Evolutionary conservation across 2,797 vertebrate genomes (phyloP).

Genomic region (Myotis planiceps): DNA sequence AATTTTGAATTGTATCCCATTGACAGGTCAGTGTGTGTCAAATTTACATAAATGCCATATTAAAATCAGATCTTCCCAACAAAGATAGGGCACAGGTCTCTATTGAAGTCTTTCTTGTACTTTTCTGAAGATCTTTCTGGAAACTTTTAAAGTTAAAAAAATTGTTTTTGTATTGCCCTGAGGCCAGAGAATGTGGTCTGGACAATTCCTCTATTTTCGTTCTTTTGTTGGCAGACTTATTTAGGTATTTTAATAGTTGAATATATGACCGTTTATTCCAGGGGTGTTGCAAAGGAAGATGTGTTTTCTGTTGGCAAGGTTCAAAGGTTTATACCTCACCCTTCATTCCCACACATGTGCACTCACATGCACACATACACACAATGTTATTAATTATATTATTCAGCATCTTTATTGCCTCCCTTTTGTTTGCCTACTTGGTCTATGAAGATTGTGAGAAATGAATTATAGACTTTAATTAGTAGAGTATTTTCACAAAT

Average conservation of each 20-base stretch:
- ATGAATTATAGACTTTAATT: not conserved
- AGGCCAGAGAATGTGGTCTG: not conserved
- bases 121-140: not conserved
- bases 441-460: not conserved
- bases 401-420: not conserved
- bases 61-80: not conserved
- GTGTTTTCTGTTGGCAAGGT: not conserved
- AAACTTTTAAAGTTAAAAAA: slow-evolving; percentile 1
- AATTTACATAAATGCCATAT: not conserved
- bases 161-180: not conserved
- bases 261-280: not conserved
- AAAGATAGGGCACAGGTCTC: not conserved
- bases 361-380: not conserved
- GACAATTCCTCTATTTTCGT: not conserved
- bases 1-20: not conserved
- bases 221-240: not conserved
- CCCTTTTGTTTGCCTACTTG: not conserved
- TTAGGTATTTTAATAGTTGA: not conserved
- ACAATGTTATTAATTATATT: not conserved
- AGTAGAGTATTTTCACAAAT: not conserved
- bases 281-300: not conserved
- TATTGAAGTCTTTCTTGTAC: not conserved
- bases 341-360: not conserved
- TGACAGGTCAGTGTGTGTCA: not conserved
- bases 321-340: not conserved